A percentile compares a stretch with the other conserved stretches of the same genome.
Evolutionary conservation across 2,888 invertebrate species (phyloP).

Genomic region (Sicus ferrugineus): DNA sequence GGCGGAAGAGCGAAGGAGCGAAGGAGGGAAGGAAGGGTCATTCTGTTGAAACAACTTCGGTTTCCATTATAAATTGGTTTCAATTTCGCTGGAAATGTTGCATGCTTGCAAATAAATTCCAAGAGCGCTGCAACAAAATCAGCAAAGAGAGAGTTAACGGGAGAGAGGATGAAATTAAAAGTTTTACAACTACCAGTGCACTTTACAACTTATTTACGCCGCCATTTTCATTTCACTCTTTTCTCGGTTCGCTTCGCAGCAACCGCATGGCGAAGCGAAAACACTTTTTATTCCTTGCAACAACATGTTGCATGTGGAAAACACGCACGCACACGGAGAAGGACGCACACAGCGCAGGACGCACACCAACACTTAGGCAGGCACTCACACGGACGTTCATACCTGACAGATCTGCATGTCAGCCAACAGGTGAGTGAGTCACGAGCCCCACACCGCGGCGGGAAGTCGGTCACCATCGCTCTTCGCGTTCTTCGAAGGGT

Average conservation of each 20-base stretch:
- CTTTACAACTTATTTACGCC: not conserved
- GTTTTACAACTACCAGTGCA: not conserved
- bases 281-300: constrained; percentile 11
- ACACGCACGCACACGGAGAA: not conserved
- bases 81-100: constrained; percentile 30
- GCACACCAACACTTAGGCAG: not conserved
- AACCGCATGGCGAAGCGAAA: not conserved
- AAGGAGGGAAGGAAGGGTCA: too few relatives aligned
- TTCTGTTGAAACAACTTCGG: not conserved
- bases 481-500: not conserved
- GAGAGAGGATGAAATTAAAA: not conserved
- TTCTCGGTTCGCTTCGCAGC: constrained; percentile 4
- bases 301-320: constrained; percentile 33
- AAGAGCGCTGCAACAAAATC: not conserved
- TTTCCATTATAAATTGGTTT: constrained; percentile 26
- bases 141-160: not conserved
- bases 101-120: constrained; percentile 24
- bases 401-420: not conserved
- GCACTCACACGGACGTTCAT: too few relatives aligned
- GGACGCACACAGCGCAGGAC: not conserved
- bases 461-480: not conserved
- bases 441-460: not conserved
- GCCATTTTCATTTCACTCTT: not conserved
- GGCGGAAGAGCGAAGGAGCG: too few relatives aligned
- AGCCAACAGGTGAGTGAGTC: too few relatives aligned